These are phyloP conservation scores for Ptiloglossa arizonensis DNA, from an alignment of 1,140 invertebrate genomes.

Conservation along the genomic window DNA sequence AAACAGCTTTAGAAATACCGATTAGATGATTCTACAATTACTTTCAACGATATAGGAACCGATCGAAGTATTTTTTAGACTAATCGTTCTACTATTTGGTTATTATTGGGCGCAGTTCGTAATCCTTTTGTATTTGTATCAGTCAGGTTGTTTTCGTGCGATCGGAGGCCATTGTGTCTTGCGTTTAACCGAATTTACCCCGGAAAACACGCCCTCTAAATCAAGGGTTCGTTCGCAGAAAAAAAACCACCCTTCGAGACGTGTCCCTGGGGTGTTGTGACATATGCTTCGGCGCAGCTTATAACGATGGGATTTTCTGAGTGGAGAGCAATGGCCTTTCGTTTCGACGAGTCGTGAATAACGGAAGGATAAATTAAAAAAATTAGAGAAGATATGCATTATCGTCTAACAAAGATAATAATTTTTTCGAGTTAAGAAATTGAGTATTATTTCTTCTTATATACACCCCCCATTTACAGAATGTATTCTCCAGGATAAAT, in stretches of 20 bases:
- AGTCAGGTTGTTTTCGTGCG: constrained; percentile 12
- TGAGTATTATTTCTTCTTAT: too few species aligned
- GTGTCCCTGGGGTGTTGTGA: constrained; percentile 54
- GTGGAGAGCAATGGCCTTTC: neutral
- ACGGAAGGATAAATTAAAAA: neutral
- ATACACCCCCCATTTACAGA: too few species aligned
- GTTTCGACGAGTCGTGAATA: neutral
- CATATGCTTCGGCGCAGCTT: constrained; percentile 57
- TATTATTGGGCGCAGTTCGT: neutral
- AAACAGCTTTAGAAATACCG: too few species aligned
- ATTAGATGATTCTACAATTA: too few species aligned
- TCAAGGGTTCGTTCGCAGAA: constrained; percentile 47
- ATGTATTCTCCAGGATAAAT: too few species aligned
- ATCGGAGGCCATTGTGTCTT: constrained; percentile 36
- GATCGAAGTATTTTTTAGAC: neutral
- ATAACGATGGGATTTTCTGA: constrained; percentile 44
- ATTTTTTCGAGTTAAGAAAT: too few species aligned
- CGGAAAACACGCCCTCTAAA: constrained; percentile 61
- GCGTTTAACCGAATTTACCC: constrained; percentile 62
- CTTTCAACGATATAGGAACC: too few species aligned
- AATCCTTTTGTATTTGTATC: neutral
- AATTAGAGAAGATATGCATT: neutral
- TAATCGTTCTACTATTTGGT: neutral
- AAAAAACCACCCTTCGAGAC: constrained; percentile 60
- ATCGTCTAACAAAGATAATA: neutral